Evolutionary conservation across 1,140 invertebrate species (phyloP).

Genomic region (Lamellibrachia luymesi): DNA sequence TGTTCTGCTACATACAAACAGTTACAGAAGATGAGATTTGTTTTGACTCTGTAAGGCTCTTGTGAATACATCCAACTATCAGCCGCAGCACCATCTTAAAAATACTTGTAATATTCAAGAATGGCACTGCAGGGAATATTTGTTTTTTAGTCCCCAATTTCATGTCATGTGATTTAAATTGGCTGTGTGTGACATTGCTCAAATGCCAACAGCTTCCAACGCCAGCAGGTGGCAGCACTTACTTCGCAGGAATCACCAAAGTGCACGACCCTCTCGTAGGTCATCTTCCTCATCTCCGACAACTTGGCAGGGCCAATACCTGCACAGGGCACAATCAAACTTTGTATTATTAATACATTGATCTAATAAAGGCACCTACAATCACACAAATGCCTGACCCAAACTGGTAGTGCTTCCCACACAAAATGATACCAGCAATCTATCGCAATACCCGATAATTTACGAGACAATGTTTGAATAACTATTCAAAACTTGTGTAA

Average conservation of each 20-base stretch:
- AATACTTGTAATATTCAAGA: neutral
- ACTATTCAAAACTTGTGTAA: too few species aligned
- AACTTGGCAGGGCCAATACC: conserved; percentile 57
- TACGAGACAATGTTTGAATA: too few species aligned
- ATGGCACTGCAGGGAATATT: neutral
- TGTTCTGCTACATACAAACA: too few species aligned
- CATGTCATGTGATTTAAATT: neutral
- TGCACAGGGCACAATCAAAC: conserved; percentile 36
- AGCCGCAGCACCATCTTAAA: neutral
- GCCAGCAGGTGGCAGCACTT: conserved; percentile 4
- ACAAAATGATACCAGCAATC: too few species aligned
- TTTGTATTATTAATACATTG: neutral
- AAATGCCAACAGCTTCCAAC: neutral
- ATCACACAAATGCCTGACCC: neutral
- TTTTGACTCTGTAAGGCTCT: too few species aligned
- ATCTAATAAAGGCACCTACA: neutral
- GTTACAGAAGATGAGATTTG: too few species aligned
- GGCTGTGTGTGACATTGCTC: neutral
- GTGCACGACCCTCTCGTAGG: conserved; percentile 51
- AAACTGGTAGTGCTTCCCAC: too few species aligned
- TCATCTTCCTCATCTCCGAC: conserved; percentile 54
- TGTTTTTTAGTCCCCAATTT: neutral
- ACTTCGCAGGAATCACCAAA: conserved; percentile 58
- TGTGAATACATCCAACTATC: too few species aligned
- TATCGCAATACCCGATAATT: too few species aligned